Conservation (phyloP, 2,113 vertebrate genomes). For the Anthoscopus minutus region DNA sequence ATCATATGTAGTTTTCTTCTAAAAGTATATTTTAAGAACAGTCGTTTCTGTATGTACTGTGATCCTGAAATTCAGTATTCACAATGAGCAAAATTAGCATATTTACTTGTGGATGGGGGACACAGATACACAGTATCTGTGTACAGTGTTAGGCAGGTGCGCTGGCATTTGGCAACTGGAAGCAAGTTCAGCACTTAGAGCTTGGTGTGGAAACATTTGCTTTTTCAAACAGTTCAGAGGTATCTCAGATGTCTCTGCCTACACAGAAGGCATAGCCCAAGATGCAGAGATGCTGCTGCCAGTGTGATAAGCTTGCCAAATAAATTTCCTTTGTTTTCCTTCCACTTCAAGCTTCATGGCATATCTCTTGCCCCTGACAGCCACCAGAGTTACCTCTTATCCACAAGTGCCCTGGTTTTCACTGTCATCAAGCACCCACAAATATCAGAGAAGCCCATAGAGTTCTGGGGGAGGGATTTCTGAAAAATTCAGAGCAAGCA, state of each 20-base stretch:
- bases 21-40: not conserved
- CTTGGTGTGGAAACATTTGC: not conserved
- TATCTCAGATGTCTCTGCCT: not conserved
- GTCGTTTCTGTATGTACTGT: not conserved
- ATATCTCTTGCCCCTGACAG: not conserved
- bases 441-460: not conserved
- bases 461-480: not conserved
- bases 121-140: not conserved
- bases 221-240: not conserved
- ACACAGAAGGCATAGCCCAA: not conserved
- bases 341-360: not conserved
- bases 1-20: not conserved
- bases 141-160: not conserved
- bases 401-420: not conserved
- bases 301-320: not conserved
- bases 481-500: not conserved
- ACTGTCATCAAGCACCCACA: not conserved
- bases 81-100: not conserved
- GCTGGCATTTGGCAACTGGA: not conserved
- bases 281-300: not conserved
- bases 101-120: not conserved
- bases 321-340: not conserved
- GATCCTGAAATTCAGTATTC: not conserved
- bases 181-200: not conserved
- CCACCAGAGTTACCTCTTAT: not conserved